Conservation (phyloP, 1,140 invertebrate species). For the Lasioglossum baleicum region DNA sequence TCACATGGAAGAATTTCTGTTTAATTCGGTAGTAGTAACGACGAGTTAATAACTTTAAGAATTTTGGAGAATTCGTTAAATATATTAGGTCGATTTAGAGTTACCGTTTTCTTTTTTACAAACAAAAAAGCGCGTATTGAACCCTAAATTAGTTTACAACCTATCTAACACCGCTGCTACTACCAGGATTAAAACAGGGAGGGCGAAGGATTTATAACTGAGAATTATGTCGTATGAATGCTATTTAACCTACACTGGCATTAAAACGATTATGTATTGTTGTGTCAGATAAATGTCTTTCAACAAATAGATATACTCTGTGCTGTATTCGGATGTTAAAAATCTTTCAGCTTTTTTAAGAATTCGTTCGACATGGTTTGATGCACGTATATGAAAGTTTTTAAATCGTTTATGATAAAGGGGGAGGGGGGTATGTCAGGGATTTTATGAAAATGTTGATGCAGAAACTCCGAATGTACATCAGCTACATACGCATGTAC, state of each 20-base stretch:
- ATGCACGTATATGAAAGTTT: constrained; percentile 22
- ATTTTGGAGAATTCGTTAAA: not conserved
- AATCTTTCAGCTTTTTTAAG: constrained; percentile 13
- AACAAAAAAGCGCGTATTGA: not conserved
- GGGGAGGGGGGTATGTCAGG: not conserved
- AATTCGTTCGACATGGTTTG: constrained; percentile 7
- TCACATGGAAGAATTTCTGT: constrained; percentile 1
- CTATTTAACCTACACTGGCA: constrained; percentile 42
- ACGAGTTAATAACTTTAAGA: not conserved
- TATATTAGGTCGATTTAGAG: not conserved
- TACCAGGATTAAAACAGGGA: constrained; percentile 16
- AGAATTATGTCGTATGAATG: constrained; percentile 36
- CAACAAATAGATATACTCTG: constrained; percentile 49
- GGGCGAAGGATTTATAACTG: not conserved
- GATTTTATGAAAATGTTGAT: constrained; percentile 27
- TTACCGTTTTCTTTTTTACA: not conserved
- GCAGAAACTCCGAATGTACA: constrained; percentile 20
- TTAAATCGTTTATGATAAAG: constrained; percentile 19
- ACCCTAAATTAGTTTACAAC: not conserved
- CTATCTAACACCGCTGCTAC: constrained; percentile 19
- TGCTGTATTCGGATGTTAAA: constrained; percentile 31
- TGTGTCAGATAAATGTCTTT: constrained; percentile 33
- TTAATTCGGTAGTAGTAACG: constrained; percentile 28
- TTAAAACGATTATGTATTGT: constrained; percentile 52
- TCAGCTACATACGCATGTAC: constrained; percentile 10